These are phyloP conservation scores for Dromaius novaehollandiae DNA, from an alignment of 2,113 vertebrate genomes.

Conservation along the genomic window DNA sequence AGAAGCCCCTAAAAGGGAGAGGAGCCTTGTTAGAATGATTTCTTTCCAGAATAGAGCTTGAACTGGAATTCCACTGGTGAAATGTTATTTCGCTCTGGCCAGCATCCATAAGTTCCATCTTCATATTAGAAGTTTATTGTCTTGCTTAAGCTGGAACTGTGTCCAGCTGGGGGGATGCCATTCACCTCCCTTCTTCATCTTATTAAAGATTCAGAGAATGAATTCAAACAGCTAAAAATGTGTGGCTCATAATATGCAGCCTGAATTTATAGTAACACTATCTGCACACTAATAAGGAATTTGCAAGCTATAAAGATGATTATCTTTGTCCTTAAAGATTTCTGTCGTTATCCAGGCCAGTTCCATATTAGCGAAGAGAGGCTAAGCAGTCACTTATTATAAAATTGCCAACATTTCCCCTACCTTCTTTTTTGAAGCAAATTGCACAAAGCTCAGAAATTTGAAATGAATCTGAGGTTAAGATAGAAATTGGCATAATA, in stretches of 20 bases:
- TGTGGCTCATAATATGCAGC: conserved; percentile 57
- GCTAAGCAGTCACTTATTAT: conserved; percentile 42
- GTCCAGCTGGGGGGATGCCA: conserved; percentile 76
- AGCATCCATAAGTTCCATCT: conserved; percentile 79
- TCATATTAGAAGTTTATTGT: conserved; percentile 78
- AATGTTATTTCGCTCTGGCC: conserved; percentile 73
- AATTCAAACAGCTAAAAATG: conserved; percentile 72
- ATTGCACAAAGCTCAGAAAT: conserved; percentile 47
- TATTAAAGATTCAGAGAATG: conserved; percentile 73
- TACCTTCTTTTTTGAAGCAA: conserved; percentile 24
- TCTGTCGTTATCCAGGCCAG: conserved; percentile 38
- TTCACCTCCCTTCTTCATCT: conserved; percentile 51
- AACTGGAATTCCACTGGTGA: conserved; percentile 73
- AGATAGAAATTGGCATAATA: background rate
- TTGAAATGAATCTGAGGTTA: conserved; percentile 38
- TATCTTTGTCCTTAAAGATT: conserved; percentile 72
- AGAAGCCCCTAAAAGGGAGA: conserved; percentile 68
- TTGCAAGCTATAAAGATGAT: conserved; percentile 71
- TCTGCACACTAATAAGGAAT: conserved; percentile 71
- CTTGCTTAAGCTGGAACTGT: conserved; percentile 60
- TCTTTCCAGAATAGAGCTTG: conserved; percentile 71
- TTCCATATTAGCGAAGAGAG: conserved; percentile 46
- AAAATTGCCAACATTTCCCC: conserved; percentile 42
- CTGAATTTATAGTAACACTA: conserved; percentile 76
- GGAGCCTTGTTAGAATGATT: conserved; percentile 43